phyloP scores from a whole-genome alignment of 1,140 invertebrate genomes.

The Chironomus striatipennis region DNA sequence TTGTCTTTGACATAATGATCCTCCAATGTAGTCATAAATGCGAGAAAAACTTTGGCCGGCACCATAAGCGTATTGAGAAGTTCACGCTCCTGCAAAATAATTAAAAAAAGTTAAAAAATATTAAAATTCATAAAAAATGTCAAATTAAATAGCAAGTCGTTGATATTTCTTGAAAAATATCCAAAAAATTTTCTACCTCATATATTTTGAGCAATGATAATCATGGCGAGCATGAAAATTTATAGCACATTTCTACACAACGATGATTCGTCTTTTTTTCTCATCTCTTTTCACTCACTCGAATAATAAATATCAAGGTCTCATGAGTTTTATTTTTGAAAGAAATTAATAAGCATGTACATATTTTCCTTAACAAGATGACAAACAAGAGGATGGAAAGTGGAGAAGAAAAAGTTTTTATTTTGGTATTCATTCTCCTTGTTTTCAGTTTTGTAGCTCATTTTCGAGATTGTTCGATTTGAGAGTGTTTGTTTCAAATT shows the following conservation, averaged over 20 bases:
- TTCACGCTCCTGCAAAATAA: constrained; percentile 83
- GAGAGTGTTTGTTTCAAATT: too few relatives aligned
- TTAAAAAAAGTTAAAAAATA: constrained; percentile 36
- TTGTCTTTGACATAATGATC: constrained; percentile 96
- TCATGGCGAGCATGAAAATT: not conserved
- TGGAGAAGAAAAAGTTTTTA: not conserved
- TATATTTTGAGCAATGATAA: not conserved
- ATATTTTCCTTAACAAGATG: too few relatives aligned
- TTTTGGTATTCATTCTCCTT: not conserved
- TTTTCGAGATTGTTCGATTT: too few relatives aligned
- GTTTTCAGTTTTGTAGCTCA: too few relatives aligned
- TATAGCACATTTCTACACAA: not conserved
- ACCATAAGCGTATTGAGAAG: constrained; percentile 90
- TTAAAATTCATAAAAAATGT: not conserved
- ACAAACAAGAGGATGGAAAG: not conserved
- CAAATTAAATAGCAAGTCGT: not conserved
- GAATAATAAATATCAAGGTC: constrained; percentile 9
- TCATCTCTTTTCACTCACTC: too few relatives aligned
- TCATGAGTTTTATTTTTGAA: constrained; percentile 6
- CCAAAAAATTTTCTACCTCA: not conserved
- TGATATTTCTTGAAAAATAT: not conserved
- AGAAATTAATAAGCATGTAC: not conserved
- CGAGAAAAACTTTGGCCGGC: constrained; percentile 84
- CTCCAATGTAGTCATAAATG: constrained; percentile 94
- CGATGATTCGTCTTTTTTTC: too few relatives aligned